Conservation (phyloP, 1,140 invertebrate genomes). For the Drosophila hydei region DNA sequence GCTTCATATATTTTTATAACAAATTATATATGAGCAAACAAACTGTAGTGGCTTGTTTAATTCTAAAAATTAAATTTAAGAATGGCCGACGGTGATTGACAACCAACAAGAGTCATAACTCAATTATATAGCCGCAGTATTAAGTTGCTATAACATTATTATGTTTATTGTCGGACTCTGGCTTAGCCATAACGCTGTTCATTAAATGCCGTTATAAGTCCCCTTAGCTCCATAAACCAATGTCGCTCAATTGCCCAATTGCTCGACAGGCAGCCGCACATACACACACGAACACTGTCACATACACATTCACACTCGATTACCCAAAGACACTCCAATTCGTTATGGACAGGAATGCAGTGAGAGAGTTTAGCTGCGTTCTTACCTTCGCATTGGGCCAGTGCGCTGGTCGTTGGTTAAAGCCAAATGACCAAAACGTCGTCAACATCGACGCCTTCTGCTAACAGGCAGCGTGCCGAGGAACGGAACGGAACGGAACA, state of each 20-base stretch:
- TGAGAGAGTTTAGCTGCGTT: constrained; percentile 19
- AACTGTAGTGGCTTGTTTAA: neutral
- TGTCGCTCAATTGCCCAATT: constrained; percentile 67
- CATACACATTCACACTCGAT: constrained; percentile 7
- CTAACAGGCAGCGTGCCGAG: constrained; percentile 46
- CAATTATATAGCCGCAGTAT: constrained; percentile 9
- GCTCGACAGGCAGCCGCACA: constrained; percentile 29
- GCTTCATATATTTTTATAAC: too few relatives aligned
- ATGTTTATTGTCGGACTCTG: constrained; percentile 14
- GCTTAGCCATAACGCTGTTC: constrained; percentile 8
- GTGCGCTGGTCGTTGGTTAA: neutral
- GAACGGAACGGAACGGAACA: constrained; percentile 32
- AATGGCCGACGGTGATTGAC: constrained; percentile 7
- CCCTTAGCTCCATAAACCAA: constrained; percentile 53
- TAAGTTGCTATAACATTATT: constrained; percentile 1
- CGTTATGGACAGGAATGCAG: constrained; percentile 59
- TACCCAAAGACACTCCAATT: constrained; percentile 38
- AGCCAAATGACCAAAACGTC: constrained; percentile 44
- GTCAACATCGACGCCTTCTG: constrained; percentile 67
- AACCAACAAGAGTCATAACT: constrained; percentile 12
- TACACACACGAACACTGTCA: constrained; percentile 16
- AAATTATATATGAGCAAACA: too few relatives aligned
- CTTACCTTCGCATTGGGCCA: constrained; percentile 17
- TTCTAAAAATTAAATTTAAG: neutral
- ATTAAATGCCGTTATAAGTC: constrained; percentile 32